phyloP scores from a whole-genome alignment of 2,113 vertebrate species.

The Poicephalus meyeri region DNA sequence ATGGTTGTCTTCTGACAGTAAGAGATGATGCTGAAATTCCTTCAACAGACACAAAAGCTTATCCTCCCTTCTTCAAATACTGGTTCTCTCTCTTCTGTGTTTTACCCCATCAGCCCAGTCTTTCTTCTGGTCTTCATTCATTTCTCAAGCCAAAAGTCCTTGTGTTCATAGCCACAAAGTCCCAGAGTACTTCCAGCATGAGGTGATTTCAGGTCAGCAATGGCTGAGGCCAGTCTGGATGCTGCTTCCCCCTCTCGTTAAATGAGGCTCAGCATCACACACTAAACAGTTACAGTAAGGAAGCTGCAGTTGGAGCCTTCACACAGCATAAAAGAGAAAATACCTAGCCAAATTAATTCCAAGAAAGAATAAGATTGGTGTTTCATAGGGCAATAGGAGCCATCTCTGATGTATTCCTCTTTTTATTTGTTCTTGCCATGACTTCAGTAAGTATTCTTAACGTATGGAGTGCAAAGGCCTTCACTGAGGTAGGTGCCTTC shows the following conservation, averaged over 20 bases:
- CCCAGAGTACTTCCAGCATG: not conserved
- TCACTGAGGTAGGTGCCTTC: not conserved
- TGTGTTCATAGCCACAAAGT: not conserved
- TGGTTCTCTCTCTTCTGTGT: not conserved
- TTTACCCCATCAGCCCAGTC: not conserved
- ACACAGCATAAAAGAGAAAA: rapidly evolving
- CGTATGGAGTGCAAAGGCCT: not conserved
- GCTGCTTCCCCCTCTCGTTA: not conserved
- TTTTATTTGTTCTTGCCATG: not conserved
- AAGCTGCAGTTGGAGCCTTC: not conserved
- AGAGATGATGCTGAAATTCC: not conserved
- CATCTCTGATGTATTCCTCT: not conserved
- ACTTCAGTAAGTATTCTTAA: not conserved
- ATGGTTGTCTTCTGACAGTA: not conserved
- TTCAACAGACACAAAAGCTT: not conserved
- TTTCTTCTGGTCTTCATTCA: not conserved
- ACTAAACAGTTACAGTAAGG: not conserved
- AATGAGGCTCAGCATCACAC: not conserved
- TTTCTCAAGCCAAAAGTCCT: not conserved
- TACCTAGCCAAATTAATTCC: not conserved
- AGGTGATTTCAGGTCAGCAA: not conserved
- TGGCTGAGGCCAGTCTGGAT: not conserved
- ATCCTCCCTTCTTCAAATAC: not conserved
- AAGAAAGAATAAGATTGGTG: not conserved
- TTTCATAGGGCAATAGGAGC: not conserved